Conservation (phyloP, 2,888 invertebrate species). For the Oeneis ivallda region DNA sequence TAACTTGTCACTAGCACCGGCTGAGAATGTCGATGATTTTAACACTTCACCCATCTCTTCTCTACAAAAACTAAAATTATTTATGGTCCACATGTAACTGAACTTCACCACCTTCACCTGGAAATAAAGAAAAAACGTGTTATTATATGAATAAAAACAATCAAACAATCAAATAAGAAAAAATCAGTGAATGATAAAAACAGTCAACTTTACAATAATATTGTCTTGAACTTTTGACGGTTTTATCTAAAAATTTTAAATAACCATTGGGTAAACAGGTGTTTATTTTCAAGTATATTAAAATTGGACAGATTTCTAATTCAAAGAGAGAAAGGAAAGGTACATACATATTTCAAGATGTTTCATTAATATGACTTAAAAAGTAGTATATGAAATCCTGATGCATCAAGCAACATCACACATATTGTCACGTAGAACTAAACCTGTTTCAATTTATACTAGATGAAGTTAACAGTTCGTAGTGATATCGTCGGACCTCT, state of each 20-base stretch:
- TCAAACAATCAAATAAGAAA: no score
- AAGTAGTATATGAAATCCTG: neutral
- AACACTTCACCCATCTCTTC: conserved; percentile 99
- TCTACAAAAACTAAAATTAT: conserved; percentile 99
- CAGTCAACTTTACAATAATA: no score
- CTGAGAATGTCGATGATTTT: conserved; percentile 99
- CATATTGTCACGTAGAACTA: neutral
- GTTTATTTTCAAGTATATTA: no score
- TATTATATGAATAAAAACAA: neutral
- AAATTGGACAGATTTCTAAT: no score
- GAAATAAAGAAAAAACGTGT: conserved; percentile 49
- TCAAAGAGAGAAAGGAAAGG: no score
- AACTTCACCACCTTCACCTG: conserved; percentile 99
- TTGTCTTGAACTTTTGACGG: no score
- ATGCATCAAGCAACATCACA: neutral
- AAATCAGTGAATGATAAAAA: no score
- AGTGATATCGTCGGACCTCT: neutral
- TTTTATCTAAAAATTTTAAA: no score
- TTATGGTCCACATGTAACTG: conserved; percentile 99
- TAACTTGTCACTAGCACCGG: conserved; percentile 99
- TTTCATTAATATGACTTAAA: no score
- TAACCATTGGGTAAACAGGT: no score
- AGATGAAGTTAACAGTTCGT: neutral
- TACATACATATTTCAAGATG: no score
- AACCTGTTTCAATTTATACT: conserved; percentile 1